phyloP scores from a whole-genome alignment of 2,797 vertebrate species.

The Cygnus olor region DNA sequence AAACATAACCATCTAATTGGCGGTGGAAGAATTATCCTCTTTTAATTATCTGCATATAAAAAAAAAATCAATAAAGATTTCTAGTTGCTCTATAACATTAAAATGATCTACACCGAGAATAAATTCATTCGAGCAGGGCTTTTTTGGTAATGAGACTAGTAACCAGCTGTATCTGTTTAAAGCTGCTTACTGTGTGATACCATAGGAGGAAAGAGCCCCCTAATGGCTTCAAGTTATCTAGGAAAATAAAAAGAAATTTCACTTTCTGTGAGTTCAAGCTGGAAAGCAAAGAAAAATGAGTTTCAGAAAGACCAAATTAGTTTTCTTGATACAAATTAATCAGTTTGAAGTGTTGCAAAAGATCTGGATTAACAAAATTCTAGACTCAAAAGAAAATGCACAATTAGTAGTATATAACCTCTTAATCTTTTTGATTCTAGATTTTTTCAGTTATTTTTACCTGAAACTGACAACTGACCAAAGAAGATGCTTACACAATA shows the following conservation, averaged over 20 bases:
- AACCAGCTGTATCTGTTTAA: not conserved
- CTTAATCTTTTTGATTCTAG: not conserved
- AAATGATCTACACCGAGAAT: not conserved
- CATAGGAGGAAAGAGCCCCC: slow-evolving; percentile 76
- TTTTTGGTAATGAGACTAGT: not conserved
- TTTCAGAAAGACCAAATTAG: not conserved
- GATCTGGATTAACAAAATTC: not conserved
- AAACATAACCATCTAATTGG: not conserved
- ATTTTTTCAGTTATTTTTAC: not conserved
- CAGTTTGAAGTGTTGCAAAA: not conserved
- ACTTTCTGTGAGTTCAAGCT: not conserved
- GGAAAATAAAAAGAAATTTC: slow-evolving; percentile 34
- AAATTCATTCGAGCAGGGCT: not conserved
- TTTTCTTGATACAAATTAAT: not conserved
- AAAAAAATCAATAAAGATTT: not conserved
- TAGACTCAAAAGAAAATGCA: not conserved
- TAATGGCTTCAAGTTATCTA: slow-evolving; percentile 66
- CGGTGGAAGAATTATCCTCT: not conserved
- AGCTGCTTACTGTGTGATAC: slow-evolving; percentile 45
- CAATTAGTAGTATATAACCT: not conserved
- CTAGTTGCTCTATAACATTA: not conserved
- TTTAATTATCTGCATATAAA: not conserved
- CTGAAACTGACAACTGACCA: not conserved
- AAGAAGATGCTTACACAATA: not conserved
- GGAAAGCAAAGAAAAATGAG: not conserved